These are phyloP conservation scores for Mayetiola destructor DNA, from an alignment of 2,888 invertebrate species.

Conservation along the genomic window DNA sequence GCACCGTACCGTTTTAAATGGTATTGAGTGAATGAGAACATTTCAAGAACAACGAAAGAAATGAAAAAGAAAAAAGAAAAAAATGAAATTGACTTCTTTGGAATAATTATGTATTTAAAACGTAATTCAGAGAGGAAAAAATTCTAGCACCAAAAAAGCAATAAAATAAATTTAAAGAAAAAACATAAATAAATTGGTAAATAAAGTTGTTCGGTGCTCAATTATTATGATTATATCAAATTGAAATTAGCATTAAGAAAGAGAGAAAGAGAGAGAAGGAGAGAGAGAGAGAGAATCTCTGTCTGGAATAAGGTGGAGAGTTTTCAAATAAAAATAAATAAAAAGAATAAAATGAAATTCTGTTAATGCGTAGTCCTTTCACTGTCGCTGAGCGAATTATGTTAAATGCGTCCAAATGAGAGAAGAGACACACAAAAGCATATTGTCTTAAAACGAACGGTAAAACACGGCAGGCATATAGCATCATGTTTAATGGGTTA, in stretches of 20 bases:
- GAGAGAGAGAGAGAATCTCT: background rate
- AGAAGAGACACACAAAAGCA: too few relatives aligned
- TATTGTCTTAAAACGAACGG: too few relatives aligned
- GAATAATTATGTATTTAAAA: background rate
- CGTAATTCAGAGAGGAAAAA: background rate
- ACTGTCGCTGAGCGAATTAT: background rate
- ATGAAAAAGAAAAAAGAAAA: background rate
- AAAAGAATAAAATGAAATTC: background rate
- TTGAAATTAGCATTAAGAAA: background rate
- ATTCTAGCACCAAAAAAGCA: background rate
- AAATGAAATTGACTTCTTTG: background rate
- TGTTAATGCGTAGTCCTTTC: constrained; percentile 10
- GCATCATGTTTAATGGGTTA: too few relatives aligned
- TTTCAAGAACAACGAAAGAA: background rate
- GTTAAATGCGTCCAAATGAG: too few relatives aligned
- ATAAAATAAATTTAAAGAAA: background rate
- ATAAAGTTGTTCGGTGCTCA: background rate
- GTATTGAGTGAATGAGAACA: background rate
- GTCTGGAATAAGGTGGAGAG: background rate
- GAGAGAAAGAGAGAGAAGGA: background rate
- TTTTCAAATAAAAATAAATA: background rate
- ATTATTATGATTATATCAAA: background rate
- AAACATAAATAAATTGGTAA: background rate
- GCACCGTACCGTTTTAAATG: background rate
- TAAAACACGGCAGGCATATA: too few relatives aligned